Evolutionary conservation across 2,113 vertebrate genomes (phyloP).

Genomic region (Cavia porcellus): DNA sequence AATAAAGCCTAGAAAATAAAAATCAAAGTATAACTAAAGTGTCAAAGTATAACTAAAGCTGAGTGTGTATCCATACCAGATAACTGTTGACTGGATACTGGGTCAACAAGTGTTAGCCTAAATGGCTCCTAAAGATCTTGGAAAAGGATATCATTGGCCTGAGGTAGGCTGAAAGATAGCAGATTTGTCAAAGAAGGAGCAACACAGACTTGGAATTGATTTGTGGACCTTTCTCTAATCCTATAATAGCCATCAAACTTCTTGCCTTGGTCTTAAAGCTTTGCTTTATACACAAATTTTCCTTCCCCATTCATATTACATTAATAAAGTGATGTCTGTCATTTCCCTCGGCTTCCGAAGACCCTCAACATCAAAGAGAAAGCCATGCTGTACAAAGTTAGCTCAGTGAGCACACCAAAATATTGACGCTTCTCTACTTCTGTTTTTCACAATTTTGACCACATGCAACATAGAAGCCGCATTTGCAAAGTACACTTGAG

Average conservation of each 20-base stretch:
- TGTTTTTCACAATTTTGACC: background rate
- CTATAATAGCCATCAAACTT: conserved; percentile 19
- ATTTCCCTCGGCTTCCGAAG: background rate
- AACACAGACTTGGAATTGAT: background rate
- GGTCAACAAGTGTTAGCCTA: background rate
- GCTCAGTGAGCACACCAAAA: background rate
- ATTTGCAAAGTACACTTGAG: background rate
- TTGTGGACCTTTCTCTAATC: conserved; percentile 36
- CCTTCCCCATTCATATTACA: background rate
- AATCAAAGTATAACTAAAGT: background rate
- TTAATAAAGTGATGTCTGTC: background rate
- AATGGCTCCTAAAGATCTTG: background rate
- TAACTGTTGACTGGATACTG: background rate
- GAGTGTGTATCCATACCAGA: background rate
- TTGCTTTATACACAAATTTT: conserved; percentile 40
- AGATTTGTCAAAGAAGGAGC: background rate
- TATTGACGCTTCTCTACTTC: background rate
- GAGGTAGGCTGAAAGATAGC: background rate
- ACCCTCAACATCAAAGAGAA: background rate
- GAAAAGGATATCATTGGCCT: background rate
- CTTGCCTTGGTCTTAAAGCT: background rate
- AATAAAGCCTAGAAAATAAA: background rate
- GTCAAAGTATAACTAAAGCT: background rate
- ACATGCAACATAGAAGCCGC: background rate
- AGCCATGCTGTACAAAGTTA: background rate